Base-by-base conservation (phyloP, 2,888 invertebrate genomes). In the Anthrax anthrax region DNA sequence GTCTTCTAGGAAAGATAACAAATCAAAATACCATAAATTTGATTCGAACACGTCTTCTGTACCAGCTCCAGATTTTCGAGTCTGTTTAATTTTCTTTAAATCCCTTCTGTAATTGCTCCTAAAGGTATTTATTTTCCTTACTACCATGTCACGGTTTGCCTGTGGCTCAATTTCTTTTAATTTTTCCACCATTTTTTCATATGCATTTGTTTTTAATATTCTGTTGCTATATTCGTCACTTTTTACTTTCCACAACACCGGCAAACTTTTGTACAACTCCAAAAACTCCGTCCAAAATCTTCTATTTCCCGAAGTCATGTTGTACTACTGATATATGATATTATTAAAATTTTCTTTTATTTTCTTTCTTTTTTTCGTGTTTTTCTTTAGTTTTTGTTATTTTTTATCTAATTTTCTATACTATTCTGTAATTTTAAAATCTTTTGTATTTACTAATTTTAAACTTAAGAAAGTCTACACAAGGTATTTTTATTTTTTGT, bases 231-330 rank as follows among this genome's bases (percentile, higher is more conserved):
- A 56, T 9, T 37, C 47, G 8, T 47, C 38, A 40, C 49, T 49
- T 23, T 51, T 51, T 8, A 47, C 23, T 18, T 54, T 55, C 55
- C 56, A 56, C 9, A 55, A 39, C 14, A 44, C 50, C 9, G 52
- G 51, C 8, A 49, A 50, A 17, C 44, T 46, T 47, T 42, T 44
- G 18, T 55, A 56, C 13, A 51, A 9, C 27, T 50, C 39, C 9
- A 56, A 50, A 38, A 56, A 56, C 16, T 53, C 51, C 9, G 34
- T 27, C 55, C 55, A 56, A 29, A 12, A 6, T 10, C 10, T 12
- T 10, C 12, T 29, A 12, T 29, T 29, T 29, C 3, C 3, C 5
- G 12, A 6, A 6, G 10, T 10, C 29, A 29, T 29, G 5, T 29
- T 29, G 29, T 29, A n/a, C n/a, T n/a, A n/a, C n/a, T n/a, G n/a